These are phyloP conservation scores for Cyphomyrmex costatus DNA, from an alignment of 1,140 invertebrate species.

Conservation along the genomic window DNA sequence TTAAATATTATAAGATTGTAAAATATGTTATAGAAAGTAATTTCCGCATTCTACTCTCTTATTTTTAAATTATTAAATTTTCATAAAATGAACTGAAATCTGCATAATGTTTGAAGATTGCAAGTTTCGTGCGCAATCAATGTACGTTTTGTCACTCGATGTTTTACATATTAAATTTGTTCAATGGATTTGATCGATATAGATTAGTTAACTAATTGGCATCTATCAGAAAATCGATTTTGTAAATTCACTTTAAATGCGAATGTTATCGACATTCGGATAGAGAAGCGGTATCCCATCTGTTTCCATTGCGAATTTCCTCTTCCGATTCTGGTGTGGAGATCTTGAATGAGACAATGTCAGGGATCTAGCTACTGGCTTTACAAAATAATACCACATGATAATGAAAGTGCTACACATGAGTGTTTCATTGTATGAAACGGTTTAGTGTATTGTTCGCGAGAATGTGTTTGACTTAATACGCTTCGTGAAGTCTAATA, in stretches of 20 bases:
- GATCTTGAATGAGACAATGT: constrained; percentile 32
- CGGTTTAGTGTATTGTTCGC: neutral
- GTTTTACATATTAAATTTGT: neutral
- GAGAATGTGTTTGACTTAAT: constrained; percentile 16
- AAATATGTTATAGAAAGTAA: neutral
- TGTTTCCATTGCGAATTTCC: constrained; percentile 17
- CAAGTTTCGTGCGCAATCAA: neutral
- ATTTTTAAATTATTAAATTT: neutral
- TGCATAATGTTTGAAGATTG: neutral
- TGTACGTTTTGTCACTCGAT: neutral
- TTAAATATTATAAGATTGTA: neutral
- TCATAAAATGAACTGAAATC: neutral
- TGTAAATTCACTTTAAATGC: neutral
- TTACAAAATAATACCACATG: constrained; percentile 30
- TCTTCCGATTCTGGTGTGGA: neutral
- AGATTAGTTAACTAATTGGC: constrained; percentile 69
- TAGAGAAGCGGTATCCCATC: constrained; percentile 41
- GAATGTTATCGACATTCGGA: constrained; percentile 36
- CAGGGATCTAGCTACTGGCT: neutral
- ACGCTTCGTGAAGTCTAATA: neutral
- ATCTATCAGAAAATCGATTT: constrained; percentile 51
- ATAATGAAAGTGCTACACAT: neutral
- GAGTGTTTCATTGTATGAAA: constrained; percentile 9
- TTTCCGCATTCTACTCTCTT: neutral
- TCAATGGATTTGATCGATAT: constrained; percentile 22